Conservation (phyloP, 2,888 invertebrate species). For the Pomacea canaliculata region DNA sequence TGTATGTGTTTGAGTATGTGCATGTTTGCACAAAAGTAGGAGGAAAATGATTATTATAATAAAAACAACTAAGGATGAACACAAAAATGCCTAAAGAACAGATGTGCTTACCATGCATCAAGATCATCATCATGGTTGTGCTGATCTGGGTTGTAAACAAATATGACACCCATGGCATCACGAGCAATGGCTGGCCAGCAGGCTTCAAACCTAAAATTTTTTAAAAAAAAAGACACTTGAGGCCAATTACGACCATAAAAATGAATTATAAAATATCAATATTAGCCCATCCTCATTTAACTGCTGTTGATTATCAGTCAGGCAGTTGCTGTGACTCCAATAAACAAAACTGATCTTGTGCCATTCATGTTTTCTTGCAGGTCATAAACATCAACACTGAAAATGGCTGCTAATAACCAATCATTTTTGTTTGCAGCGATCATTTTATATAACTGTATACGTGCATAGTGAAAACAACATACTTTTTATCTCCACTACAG, state of each 20-base stretch:
- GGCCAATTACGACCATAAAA: not conserved
- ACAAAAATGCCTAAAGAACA: not conserved
- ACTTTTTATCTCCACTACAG: constrained; percentile 83
- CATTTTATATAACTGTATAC: too few relatives aligned
- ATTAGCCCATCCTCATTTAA: too few relatives aligned
- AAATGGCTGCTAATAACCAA: too few relatives aligned
- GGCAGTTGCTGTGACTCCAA: not conserved
- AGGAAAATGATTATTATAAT: too few relatives aligned
- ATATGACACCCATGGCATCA: constrained; percentile 79
- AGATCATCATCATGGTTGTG: constrained; percentile 67
- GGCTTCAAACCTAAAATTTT: constrained; percentile 76
- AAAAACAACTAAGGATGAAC: too few relatives aligned
- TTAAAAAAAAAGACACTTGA: not conserved
- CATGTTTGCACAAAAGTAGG: not conserved
- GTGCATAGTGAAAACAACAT: constrained; percentile 42
- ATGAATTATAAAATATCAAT: not conserved
- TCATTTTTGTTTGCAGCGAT: too few relatives aligned
- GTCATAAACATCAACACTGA: too few relatives aligned
- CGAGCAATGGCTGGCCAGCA: constrained; percentile 84
- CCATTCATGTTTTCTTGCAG: not conserved
- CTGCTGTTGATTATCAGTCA: not conserved
- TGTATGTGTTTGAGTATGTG: not conserved
- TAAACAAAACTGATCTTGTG: not conserved
- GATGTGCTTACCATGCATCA: constrained; percentile 48
- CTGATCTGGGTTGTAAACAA: constrained; percentile 77